A percentile compares a stretch with the other conserved stretches of the same genome.
These are phyloP conservation scores for Crotalus viridis DNA, from an alignment of 2,113 vertebrate genomes.

Conservation along the genomic window DNA sequence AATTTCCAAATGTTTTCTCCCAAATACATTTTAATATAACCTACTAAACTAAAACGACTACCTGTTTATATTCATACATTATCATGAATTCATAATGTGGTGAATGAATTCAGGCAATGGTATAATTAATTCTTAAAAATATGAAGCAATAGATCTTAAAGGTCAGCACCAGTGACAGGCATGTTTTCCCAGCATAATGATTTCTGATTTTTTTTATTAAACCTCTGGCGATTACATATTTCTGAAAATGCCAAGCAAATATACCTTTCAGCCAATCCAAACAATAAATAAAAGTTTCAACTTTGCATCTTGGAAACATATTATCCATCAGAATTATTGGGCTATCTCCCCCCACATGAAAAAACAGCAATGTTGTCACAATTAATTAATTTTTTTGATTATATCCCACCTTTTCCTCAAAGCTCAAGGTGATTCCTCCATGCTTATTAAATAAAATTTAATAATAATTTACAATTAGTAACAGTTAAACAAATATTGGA, in stretches of 20 bases:
- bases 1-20: not conserved
- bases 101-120: not conserved
- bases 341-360: not conserved
- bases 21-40: not conserved
- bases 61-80: not conserved
- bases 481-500: not conserved
- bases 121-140: constrained; percentile 12
- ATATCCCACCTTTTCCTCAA: not conserved
- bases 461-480: not conserved
- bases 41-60: not conserved
- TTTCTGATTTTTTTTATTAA: constrained; percentile 7
- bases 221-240: not conserved
- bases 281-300: not conserved
- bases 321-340: not conserved
- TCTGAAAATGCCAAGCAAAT: not conserved
- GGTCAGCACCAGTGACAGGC: constrained; percentile 4
- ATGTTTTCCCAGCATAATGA: constrained; percentile 22
- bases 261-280: not conserved
- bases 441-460: not conserved
- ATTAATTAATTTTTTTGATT: not conserved
- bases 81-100: not conserved
- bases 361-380: not conserved
- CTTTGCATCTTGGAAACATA: not conserved
- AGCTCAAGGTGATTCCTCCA: not conserved
- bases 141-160: constrained; percentile 11